phyloP scores from a whole-genome alignment of 2,113 vertebrate species.

The Brachionichthys hirsutus region DNA sequence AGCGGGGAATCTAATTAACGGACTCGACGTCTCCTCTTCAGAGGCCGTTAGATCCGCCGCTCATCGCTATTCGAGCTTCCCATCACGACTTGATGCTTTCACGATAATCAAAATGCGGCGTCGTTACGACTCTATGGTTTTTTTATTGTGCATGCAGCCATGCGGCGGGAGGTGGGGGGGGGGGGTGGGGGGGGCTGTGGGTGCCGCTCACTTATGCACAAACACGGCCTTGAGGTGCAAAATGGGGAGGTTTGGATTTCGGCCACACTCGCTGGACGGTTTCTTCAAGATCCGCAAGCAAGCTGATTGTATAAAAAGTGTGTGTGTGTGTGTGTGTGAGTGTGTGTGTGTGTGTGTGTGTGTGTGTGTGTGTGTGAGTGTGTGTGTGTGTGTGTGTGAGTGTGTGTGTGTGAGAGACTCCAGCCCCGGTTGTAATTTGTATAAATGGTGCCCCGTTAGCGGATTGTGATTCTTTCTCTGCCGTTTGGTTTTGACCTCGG shows the following conservation, averaged over 20 bases:
- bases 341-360: not conserved
- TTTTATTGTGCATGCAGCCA: constrained; percentile 23
- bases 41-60: constrained; percentile 48
- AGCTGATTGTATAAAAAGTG: not conserved
- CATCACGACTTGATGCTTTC: constrained; percentile 46
- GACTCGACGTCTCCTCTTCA: constrained; percentile 46
- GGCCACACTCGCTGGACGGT: constrained; percentile 21
- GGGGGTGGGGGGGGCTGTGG: not conserved
- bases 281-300: constrained; percentile 34
- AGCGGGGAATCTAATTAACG: constrained; percentile 52
- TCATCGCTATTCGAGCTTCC: constrained; percentile 49
- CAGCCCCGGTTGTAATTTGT: constrained; percentile 18
- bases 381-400: constrained; percentile 12
- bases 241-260: constrained; percentile 17
- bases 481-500: not conserved
- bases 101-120: constrained; percentile 41
- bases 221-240: not conserved
- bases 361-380: not conserved
- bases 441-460: too few relatives aligned
- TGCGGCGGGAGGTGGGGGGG: not conserved
- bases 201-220: not conserved
- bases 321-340: constrained; percentile 9
- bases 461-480: too few relatives aligned
- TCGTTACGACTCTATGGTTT: constrained; percentile 45
- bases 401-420: constrained; percentile 19